These are phyloP conservation scores for Pissodes strobi DNA, from an alignment of 1,140 invertebrate genomes.

Conservation along the genomic window DNA sequence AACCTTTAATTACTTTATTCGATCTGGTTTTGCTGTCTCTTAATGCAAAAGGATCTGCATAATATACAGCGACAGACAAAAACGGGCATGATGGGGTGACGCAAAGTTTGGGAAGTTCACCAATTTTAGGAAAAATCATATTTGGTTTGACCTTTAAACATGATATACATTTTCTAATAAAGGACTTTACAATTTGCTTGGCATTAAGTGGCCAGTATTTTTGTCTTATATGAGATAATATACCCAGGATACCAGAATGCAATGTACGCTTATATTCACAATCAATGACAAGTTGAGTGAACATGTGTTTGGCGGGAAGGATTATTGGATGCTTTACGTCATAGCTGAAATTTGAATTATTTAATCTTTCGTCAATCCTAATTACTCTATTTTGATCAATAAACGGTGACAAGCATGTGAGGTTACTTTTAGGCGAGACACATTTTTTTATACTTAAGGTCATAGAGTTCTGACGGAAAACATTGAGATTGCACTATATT, in stretches of 20 bases:
- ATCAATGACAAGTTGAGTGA: slow-evolving; percentile 39
- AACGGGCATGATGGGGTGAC: slow-evolving; percentile 47
- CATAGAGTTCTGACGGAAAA: no score
- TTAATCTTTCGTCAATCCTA: no score
- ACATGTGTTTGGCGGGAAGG: slow-evolving; percentile 28
- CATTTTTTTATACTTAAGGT: no score
- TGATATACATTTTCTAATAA: no score
- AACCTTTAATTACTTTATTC: slow-evolving; percentile 1
- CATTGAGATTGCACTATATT: no score
- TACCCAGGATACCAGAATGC: slow-evolving; percentile 20
- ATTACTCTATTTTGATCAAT: no score
- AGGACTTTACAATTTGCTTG: no score
- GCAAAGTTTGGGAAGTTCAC: slow-evolving; percentile 47
- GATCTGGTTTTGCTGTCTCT: background rate
- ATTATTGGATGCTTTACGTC: no score
- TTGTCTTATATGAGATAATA: background rate
- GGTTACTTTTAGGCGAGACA: no score
- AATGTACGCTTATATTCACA: slow-evolving; percentile 33
- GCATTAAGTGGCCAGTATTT: slow-evolving; percentile 42
- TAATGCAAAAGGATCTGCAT: slow-evolving; percentile 35
- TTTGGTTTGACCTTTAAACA: no score
- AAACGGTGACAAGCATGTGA: no score
- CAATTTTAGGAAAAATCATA: slow-evolving; percentile 49
- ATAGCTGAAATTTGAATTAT: no score
- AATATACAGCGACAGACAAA: slow-evolving; percentile 24